These are phyloP conservation scores for Diarsia rubi DNA, from an alignment of 2,888 invertebrate species.

Conservation along the genomic window DNA sequence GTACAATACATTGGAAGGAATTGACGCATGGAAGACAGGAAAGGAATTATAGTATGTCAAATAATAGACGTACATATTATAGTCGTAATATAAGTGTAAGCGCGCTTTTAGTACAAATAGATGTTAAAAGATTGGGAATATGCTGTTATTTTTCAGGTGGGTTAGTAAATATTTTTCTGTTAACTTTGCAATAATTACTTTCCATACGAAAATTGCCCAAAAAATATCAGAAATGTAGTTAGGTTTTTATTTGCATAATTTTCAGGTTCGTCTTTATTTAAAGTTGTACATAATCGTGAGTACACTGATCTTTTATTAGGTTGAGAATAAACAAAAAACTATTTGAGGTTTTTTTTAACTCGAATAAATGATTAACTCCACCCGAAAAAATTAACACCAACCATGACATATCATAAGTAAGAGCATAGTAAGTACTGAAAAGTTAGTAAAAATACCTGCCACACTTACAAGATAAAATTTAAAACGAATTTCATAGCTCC, in stretches of 20 bases:
- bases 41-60: slow-evolving; percentile 74
- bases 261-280: not conserved
- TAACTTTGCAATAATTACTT: not conserved
- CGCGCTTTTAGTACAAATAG: slow-evolving; percentile 23
- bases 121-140: not conserved
- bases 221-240: not conserved
- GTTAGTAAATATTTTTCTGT: not conserved
- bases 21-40: slow-evolving; percentile 89
- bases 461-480: slow-evolving; percentile 46
- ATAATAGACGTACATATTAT: slow-evolving; percentile 52
- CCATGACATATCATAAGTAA: not conserved
- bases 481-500: slow-evolving; percentile 68
- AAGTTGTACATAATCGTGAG: not conserved
- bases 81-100: slow-evolving; percentile 42
- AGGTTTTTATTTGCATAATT: not conserved
- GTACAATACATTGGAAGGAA: slow-evolving; percentile 88
- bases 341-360: not conserved
- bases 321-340: not conserved
- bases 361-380: not conserved
- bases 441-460: slow-evolving; percentile 26
- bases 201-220: not conserved
- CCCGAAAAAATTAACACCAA: slow-evolving; percentile 20
- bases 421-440: slow-evolving; percentile 19
- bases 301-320: not conserved
- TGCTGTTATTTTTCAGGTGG: slow-evolving; percentile 11